Evolutionary conservation across 2,797 vertebrate genomes (phyloP).

Genomic region (Dendrocincla tyrannina): DNA sequence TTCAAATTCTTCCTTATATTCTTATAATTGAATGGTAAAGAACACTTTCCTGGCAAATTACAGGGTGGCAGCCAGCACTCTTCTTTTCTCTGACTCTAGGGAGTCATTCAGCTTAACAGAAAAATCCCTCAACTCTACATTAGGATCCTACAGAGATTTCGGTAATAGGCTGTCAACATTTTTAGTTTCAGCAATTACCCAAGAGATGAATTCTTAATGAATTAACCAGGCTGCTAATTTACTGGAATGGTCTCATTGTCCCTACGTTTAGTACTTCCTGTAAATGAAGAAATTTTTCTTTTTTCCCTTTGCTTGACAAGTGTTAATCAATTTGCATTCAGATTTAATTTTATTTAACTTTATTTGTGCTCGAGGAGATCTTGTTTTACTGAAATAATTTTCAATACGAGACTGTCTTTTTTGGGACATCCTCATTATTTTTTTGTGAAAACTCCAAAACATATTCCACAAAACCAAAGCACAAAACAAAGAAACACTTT

Average conservation of each 20-base stretch:
- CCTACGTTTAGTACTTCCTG: not conserved
- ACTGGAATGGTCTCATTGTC: conserved; percentile 6
- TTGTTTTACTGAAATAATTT: not conserved
- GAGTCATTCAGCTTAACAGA: not conserved
- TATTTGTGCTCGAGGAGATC: not conserved
- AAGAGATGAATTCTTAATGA: conserved; percentile 34
- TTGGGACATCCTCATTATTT: not conserved
- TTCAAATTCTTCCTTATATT: not conserved
- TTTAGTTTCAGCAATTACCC: conserved; percentile 31
- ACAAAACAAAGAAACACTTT: not conserved
- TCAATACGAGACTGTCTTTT: not conserved
- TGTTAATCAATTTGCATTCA: conserved; percentile 12
- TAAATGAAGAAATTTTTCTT: not conserved
- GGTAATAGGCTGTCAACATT: conserved; percentile 41
- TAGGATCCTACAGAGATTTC: conserved; percentile 13
- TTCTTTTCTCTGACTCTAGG: not conserved
- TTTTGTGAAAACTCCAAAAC: not conserved
- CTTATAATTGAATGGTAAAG: not conserved
- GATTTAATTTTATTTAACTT: not conserved
- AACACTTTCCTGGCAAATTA: not conserved
- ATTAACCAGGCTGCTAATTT: conserved; percentile 46
- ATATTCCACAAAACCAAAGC: not conserved
- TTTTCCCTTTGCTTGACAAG: not conserved
- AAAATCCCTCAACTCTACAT: conserved; percentile 28
- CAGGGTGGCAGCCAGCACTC: not conserved